phyloP scores from a whole-genome alignment of 2,113 vertebrate species.

The Arvicanthis niloticus region DNA sequence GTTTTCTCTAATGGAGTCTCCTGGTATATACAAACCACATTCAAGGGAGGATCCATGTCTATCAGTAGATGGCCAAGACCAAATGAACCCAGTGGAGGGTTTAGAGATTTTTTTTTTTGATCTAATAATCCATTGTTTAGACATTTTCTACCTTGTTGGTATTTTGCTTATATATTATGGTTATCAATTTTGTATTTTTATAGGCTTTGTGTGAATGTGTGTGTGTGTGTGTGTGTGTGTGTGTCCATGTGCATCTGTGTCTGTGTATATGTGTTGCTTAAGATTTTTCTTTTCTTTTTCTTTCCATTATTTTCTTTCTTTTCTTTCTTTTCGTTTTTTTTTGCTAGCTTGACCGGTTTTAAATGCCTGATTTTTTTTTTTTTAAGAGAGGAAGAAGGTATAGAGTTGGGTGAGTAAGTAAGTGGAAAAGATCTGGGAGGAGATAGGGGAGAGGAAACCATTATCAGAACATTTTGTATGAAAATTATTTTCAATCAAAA shows the following conservation, averaged over 20 bases:
- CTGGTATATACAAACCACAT: neutral
- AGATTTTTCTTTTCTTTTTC: neutral
- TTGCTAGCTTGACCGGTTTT: neutral
- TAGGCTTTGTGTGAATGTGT: neutral
- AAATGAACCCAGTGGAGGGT: neutral
- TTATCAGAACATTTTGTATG: neutral
- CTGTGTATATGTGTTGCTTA: neutral
- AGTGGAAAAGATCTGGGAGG: neutral
- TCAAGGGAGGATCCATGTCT: too few relatives aligned
- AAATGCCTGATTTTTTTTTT: neutral
- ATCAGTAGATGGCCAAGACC: too few relatives aligned
- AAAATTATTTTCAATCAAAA: neutral
- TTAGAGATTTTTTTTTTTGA: neutral
- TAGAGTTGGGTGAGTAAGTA: neutral
- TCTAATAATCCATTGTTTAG: neutral
- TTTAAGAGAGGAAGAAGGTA: neutral
- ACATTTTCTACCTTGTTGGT: neutral
- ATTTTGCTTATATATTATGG: neutral
- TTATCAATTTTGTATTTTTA: neutral
- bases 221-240: too few relatives aligned
- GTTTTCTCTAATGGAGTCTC: neutral
- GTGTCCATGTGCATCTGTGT: neutral
- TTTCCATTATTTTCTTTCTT: neutral
- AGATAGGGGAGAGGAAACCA: neutral
- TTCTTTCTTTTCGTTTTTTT: too few relatives aligned